These are phyloP conservation scores for Aphis gossypii DNA, from an alignment of 1,140 invertebrate genomes.

Conservation along the genomic window DNA sequence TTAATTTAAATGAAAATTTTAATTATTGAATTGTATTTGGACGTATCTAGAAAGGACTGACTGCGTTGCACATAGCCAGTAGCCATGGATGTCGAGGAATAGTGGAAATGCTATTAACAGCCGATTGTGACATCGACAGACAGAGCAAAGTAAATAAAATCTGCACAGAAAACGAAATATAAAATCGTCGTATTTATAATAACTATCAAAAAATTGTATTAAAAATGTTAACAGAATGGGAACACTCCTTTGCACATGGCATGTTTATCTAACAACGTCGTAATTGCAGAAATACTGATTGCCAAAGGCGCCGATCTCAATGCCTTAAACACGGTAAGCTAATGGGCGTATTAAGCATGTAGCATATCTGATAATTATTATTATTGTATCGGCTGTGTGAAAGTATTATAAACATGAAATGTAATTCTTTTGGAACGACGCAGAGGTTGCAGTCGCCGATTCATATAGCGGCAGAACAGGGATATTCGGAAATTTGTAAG, in stretches of 20 bases:
- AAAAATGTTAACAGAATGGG: constrained; percentile 70
- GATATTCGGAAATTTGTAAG: constrained; percentile 74
- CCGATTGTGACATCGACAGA: constrained; percentile 73
- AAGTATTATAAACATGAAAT: background rate
- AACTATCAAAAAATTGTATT: background rate
- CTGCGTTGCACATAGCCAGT: constrained; percentile 77
- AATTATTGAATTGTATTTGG: background rate
- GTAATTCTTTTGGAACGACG: constrained; percentile 55
- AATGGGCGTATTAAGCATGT: background rate
- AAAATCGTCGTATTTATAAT: background rate
- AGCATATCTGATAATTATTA: background rate
- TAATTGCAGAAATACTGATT: constrained; percentile 76
- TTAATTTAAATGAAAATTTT: background rate
- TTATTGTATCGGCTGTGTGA: background rate
- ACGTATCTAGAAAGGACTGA: constrained; percentile 73
- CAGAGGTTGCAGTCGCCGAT: constrained; percentile 75
- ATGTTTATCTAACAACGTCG: constrained; percentile 74
- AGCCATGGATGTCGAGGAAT: constrained; percentile 77
- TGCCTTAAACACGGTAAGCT: constrained; percentile 75
- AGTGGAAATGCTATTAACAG: constrained; percentile 73
- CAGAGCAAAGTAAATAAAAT: constrained; percentile 71
- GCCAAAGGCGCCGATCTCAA: constrained; percentile 76
- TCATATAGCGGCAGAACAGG: constrained; percentile 75
- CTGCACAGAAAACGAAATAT: background rate
- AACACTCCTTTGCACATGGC: constrained; percentile 81